A percentile compares a stretch with the other conserved stretches of the same genome.
Evolutionary conservation across 2,113 vertebrate species (phyloP).

Genomic region (Martes martes): DNA sequence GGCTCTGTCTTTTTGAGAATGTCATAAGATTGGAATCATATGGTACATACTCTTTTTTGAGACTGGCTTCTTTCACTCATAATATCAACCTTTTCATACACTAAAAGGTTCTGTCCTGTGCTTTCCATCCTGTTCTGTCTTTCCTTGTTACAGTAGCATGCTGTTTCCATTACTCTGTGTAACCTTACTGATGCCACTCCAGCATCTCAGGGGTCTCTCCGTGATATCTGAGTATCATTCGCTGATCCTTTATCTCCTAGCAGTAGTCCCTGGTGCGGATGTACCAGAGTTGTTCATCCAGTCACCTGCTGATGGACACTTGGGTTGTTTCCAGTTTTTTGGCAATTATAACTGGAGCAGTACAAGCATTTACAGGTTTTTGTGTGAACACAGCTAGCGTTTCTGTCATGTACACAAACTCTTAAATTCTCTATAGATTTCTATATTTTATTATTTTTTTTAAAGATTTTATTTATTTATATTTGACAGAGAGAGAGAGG

Average conservation of each 20-base stretch:
- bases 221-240: too few relatives aligned
- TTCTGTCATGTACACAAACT: neutral
- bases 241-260: neutral
- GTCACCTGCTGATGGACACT: neutral
- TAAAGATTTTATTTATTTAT: too few relatives aligned
- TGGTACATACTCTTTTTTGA: neutral
- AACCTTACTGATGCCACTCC: neutral
- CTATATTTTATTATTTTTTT: neutral
- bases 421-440: neutral
- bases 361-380: neutral
- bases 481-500: too few relatives aligned
- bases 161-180: neutral
- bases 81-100: neutral
- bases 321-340: neutral
- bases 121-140: neutral
- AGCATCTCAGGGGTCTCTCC: neutral
- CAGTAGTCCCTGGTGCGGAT: too few relatives aligned
- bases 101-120: neutral
- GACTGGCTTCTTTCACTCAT: neutral
- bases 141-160: neutral
- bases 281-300: neutral
- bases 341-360: neutral
- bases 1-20: neutral
- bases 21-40: neutral
- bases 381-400: neutral